Percentiles rank a stretch among this genome's conserved stretches.
These are phyloP conservation scores for Teinopalpus imperialis DNA, from an alignment of 2,888 invertebrate genomes.

Conservation along the genomic window DNA sequence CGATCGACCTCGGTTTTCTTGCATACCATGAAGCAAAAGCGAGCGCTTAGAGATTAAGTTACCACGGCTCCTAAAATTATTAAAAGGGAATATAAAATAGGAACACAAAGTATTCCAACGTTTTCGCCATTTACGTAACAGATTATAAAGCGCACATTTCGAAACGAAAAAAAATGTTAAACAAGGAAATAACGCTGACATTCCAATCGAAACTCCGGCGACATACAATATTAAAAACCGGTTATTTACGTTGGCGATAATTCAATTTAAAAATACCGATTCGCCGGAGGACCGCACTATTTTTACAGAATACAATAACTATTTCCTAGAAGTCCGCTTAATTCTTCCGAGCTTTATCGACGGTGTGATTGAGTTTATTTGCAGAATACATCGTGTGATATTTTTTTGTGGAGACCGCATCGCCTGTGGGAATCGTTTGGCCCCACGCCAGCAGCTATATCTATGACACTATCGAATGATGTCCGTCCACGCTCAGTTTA, in stretches of 20 bases:
- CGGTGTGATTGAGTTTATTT: slow-evolving; percentile 36
- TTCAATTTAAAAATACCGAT: slow-evolving; percentile 27
- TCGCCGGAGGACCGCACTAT: slow-evolving; percentile 27
- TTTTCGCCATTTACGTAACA: not conserved
- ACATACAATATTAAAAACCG: slow-evolving; percentile 9
- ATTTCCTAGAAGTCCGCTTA: slow-evolving; percentile 32
- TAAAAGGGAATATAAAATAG: too few relatives aligned
- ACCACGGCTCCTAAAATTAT: too few relatives aligned
- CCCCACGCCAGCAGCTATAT: slow-evolving; percentile 11
- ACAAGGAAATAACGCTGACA: slow-evolving; percentile 18
- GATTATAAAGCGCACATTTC: not conserved
- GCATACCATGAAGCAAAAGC: too few relatives aligned
- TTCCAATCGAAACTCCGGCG: slow-evolving; percentile 20
- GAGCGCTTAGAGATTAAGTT: too few relatives aligned
- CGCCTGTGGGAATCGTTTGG: slow-evolving; percentile 20
- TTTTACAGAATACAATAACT: slow-evolving; percentile 28
- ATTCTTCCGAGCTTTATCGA: slow-evolving; percentile 28
- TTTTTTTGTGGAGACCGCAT: slow-evolving; percentile 27
- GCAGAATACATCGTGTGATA: slow-evolving; percentile 34
- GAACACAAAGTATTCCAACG: too few relatives aligned
- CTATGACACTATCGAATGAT: slow-evolving; percentile 2
- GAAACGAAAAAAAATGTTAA: slow-evolving; percentile 13
- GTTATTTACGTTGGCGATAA: slow-evolving; percentile 28
- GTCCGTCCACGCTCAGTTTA: not conserved
- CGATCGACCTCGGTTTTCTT: too few relatives aligned